These are phyloP conservation scores for Phrynosoma platyrhinos DNA, from an alignment of 2,113 vertebrate species.

Conservation along the genomic window DNA sequence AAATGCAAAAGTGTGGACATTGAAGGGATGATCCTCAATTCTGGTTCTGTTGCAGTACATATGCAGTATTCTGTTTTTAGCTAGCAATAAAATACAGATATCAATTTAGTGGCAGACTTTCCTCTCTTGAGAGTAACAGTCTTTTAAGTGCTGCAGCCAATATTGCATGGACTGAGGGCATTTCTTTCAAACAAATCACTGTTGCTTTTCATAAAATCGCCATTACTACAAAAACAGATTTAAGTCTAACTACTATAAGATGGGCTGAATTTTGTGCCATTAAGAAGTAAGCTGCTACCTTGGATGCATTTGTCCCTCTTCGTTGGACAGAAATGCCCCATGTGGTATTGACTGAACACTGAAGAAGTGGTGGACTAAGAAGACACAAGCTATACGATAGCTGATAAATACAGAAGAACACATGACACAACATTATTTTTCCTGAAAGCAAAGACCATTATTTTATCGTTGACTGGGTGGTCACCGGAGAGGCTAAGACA, in stretches of 20 bases:
- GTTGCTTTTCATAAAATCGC: background rate
- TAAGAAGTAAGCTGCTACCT: background rate
- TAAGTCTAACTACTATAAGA: background rate
- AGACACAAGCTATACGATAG: background rate
- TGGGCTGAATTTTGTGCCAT: background rate
- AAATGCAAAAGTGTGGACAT: background rate
- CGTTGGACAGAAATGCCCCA: too few relatives aligned
- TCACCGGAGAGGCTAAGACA: background rate
- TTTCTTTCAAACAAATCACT: background rate
- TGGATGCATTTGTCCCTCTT: background rate
- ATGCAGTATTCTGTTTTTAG: background rate
- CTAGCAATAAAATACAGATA: background rate
- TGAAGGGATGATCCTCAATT: background rate
- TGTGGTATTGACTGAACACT: background rate
- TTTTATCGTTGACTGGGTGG: background rate
- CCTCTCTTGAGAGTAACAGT: background rate
- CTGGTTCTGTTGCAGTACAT: background rate
- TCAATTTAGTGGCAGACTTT: too few relatives aligned
- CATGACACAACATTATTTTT: too few relatives aligned
- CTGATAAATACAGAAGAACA: background rate
- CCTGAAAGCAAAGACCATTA: background rate
- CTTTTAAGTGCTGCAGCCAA: background rate
- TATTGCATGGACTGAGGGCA: background rate
- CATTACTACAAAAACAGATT: background rate
- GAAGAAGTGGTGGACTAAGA: background rate